Base-by-base conservation (phyloP, 30 jellyfish, hydroid and myxozoan species). In the Mastigias papua region DNA sequence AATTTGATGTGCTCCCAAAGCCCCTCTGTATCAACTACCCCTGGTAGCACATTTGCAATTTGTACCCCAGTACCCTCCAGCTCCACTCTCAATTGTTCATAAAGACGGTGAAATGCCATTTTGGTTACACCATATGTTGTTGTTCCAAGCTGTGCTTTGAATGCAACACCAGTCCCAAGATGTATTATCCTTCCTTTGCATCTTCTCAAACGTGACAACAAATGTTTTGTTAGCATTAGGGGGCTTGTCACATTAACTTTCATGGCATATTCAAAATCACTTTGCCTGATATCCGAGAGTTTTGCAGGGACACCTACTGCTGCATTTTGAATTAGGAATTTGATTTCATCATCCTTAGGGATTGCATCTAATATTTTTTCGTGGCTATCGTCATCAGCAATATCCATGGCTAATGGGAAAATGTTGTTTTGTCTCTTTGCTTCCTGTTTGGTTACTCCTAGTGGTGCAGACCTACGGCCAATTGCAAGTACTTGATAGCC, bases 11-110 rank as follows among this genome's bases (percentile, higher is more conserved):
- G 91, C 63, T 82, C 91, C 84, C 91, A 82, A 6, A 82, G 33
- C 29, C 91, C 91, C 54, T 82, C 91, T 34, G 91, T 82, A 48
- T 82, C 91, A 29, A 82, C 91, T 37, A 82, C 91, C 8, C 91
- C 91, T 33, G 91, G 91, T 19, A 63, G 76, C 25, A 82, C 69
- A 49, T 50, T 82, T 19, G 91, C 91, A 65, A 82, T 66, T 82
- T 82, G 82, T n/a, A 58, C 85, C 28, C 83, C 83, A 0, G 91
- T 65, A n/a, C 72, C 91, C 15, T 34, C 54, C 13, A 82, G 75
- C 54, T 82, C 91, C 21, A 82, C 84, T 30, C 66, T 81, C 2
- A 82, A 66, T 32, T 82, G 91, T 32, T 49, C 54, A 66, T 34
- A 82, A 1, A 82, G 67, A 21, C 91, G 84, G 37, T 82, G 83